These are phyloP conservation scores for Chloropsis cyanopogon DNA, from an alignment of 2,113 vertebrate genomes.

Conservation along the genomic window DNA sequence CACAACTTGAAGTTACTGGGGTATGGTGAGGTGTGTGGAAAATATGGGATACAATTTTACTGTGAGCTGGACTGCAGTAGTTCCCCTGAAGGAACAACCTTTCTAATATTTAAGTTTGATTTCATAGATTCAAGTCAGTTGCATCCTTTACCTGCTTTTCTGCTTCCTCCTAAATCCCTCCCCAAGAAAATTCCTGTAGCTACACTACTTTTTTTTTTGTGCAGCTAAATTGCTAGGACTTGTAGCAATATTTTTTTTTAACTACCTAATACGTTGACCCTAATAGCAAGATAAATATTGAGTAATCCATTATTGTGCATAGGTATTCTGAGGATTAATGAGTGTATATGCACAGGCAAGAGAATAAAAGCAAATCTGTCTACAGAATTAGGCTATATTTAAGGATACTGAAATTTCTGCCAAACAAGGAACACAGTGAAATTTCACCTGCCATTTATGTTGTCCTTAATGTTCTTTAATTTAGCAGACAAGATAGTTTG, in stretches of 20 bases:
- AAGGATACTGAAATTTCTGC: slow-evolving; percentile 20
- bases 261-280: background rate
- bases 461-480: slow-evolving; percentile 48
- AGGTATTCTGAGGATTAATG: background rate
- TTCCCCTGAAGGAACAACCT: background rate
- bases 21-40: background rate
- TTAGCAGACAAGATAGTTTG: slow-evolving; percentile 27
- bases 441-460: slow-evolving; percentile 30
- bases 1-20: background rate
- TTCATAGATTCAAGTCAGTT: background rate
- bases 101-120: background rate
- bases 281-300: background rate
- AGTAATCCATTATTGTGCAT: background rate
- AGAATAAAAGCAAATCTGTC: background rate
- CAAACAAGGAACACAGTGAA: background rate
- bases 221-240: background rate
- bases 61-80: background rate
- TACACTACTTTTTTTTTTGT: background rate
- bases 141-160: background rate
- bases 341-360: background rate
- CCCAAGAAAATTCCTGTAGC: background rate
- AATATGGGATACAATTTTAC: background rate
- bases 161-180: background rate
- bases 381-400: background rate
- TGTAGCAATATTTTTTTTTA: background rate